Evolutionary conservation across 1,140 invertebrate genomes (phyloP), one percentile per base, ranked within the genome.

Genomic region (Drosophila lacertosa): DNA sequence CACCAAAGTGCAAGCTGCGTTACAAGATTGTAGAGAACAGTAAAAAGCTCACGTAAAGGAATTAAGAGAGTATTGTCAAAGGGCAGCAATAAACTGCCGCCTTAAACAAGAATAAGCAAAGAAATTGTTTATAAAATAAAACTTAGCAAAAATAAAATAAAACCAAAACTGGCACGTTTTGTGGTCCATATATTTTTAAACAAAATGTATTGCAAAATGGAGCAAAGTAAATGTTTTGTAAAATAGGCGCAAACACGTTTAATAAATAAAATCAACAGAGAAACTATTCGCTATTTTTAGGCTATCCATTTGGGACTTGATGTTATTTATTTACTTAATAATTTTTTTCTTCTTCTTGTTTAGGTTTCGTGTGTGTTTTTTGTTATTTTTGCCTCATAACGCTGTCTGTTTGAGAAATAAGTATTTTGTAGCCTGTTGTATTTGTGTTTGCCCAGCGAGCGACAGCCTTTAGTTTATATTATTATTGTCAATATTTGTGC

Each of bases 401-500:
- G 7, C 13, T 48, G 44, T 50, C 15, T 62, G 13, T 26, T 29
- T 57, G 22, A 42, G 39, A 18, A 15, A 58, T 33, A 35, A 5
- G 29, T 15, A 44, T 65, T 42, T 33, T 53, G n/a, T 44, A 39
- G 32, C 50, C 24, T 10, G 33, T 22, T 63, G 13, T 54, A 22
- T 64, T 48, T 55, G 44, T 54, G n/a, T 64, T 67, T 67, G 64
- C 64, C 55, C 55, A 66, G 58, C 29, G 42, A 45, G 57, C 37
- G 47, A 50, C 47, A 62, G 58, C 39, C 58, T 40, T 48, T 55
- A 63, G 59, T 55, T 50, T 50, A 44, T 45, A 18, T 58, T 26
- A 29, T 66, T 22, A 29, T 63, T 44, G 58, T 65, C 70, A 82
- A 74, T 82, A 81, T 74, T 77, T 57, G 78, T 58, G 40, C 42